Percentiles rank a stretch among this genome's conserved stretches.
phyloP scores from a whole-genome alignment of 1,140 invertebrate species.

The Frieseomelitta varia region DNA sequence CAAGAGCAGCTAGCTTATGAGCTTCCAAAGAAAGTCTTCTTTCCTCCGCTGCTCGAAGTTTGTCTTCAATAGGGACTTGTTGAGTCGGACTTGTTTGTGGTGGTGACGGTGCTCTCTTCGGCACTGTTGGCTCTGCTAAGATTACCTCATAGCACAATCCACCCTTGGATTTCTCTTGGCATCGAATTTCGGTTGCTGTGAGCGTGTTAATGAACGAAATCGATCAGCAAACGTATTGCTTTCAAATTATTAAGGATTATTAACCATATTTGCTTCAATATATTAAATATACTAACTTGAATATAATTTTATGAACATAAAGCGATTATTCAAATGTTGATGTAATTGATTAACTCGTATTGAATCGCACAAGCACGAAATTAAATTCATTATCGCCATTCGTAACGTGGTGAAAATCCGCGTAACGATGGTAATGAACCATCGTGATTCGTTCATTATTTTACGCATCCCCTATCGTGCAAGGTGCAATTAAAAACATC shows the following conservation, averaged over 20 bases:
- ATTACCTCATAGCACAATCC: conserved; percentile 97
- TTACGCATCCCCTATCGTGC: background rate
- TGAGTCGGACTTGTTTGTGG: conserved; percentile 75
- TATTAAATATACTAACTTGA: background rate
- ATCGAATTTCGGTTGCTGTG: conserved; percentile 92
- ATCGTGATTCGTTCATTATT: conserved; percentile 5
- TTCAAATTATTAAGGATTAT: background rate
- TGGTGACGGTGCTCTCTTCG: conserved; percentile 86
- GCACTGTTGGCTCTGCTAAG: conserved; percentile 90
- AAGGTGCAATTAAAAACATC: conserved; percentile 11
- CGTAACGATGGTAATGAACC: background rate
- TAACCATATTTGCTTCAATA: background rate
- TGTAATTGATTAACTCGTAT: background rate
- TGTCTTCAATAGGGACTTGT: conserved; percentile 92
- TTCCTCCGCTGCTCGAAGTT: conserved; percentile 95
- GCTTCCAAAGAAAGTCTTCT: conserved; percentile 93
- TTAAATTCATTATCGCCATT: conserved; percentile 1
- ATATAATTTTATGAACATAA: background rate
- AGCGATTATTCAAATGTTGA: background rate
- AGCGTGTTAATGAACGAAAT: background rate
- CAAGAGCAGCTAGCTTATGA: conserved; percentile 90
- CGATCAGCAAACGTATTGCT: background rate
- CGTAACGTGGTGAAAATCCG: conserved; percentile 1
- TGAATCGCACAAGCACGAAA: background rate
- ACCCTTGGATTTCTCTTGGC: conserved; percentile 93